Base-by-base conservation (phyloP, 2,888 invertebrate genomes). In the Antitype chi region DNA sequence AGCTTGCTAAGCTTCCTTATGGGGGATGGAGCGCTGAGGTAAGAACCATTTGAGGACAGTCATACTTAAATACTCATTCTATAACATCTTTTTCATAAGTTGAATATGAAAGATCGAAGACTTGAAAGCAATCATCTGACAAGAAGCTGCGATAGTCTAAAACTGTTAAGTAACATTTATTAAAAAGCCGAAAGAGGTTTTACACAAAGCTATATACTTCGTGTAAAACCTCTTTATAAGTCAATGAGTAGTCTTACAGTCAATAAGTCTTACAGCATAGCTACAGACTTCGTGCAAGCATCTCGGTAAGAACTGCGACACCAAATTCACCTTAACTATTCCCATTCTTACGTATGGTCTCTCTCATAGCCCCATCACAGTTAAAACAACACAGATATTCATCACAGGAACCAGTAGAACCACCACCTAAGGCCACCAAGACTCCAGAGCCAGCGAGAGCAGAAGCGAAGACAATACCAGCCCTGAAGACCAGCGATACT, bases 1-100 rank as follows among this genome's bases (percentile, higher is more conserved):
- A 97, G 85, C 92, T 97, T 0, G 97, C 97, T 0, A 97, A 97
- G 79, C 89, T 96, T 32, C 97, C 97, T 0, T 97, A 97, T 85
- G 97, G 97, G 0, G 97, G 97, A 0, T 97, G 96, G 95, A 94
- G 90, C 28, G 89, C 95, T 53, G 96, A 96, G 90, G 95, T 95
- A 78, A 94, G 85, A 47, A 32, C 2, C n/a, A 17, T n/a, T 52
- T 8, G 13, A 15, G 28, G 28, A 20, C n/a, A n/a, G n/a, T n/a
- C n/a, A 15, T 63, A 62, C 7, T 32, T 28, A 28, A 20, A 28
- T 60, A 20, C 32, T 63, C 8, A n/a, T 64, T 17, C n/a, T 38
- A 38, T 9, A 23, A 38, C 62, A 32, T 23, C 7, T 38, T 62
- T 23, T 63, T 38, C 7, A 23, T 60, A 7, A 60, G 11, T 32